Percentiles rank a stretch among this genome's conserved stretches.
These are phyloP conservation scores for Notoglanidium macrostoma DNA, from an alignment of 2,797 vertebrate genomes.

Conservation along the genomic window DNA sequence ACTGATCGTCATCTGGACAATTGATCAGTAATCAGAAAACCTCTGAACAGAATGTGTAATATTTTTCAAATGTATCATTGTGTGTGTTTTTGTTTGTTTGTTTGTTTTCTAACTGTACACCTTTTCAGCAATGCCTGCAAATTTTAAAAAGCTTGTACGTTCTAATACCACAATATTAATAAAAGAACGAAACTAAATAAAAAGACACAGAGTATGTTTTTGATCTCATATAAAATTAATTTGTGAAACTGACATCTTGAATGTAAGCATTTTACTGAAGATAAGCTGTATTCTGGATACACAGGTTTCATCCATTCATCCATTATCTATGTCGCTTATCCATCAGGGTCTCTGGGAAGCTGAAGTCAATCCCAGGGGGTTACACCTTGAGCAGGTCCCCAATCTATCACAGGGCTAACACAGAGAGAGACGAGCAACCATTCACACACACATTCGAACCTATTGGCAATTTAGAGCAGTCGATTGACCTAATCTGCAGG, in stretches of 20 bases:
- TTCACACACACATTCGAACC: no score
- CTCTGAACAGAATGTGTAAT: not conserved
- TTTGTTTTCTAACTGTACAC: not conserved
- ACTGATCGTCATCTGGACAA: not conserved
- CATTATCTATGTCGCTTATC: no score
- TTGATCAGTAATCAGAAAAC: not conserved
- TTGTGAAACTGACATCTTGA: not conserved
- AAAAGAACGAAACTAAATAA: not conserved
- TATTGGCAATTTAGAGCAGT: no score
- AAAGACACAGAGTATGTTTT: not conserved
- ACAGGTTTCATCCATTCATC: not conserved
- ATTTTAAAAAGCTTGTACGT: not conserved
- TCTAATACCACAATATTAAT: not conserved
- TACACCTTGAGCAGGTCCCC: no score
- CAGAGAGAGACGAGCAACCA: no score
- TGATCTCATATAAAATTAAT: not conserved
- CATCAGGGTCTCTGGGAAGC: no score
- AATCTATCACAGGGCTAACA: no score
- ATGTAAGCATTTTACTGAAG: not conserved
- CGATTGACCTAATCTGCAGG: no score
- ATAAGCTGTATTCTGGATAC: not conserved
- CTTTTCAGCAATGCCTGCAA: not conserved
- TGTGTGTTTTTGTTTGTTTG: not conserved
- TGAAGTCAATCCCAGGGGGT: no score
- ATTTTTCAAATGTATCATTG: not conserved